Conservation (phyloP, 2,797 vertebrate species). For the Ficedula albicollis region DNA sequence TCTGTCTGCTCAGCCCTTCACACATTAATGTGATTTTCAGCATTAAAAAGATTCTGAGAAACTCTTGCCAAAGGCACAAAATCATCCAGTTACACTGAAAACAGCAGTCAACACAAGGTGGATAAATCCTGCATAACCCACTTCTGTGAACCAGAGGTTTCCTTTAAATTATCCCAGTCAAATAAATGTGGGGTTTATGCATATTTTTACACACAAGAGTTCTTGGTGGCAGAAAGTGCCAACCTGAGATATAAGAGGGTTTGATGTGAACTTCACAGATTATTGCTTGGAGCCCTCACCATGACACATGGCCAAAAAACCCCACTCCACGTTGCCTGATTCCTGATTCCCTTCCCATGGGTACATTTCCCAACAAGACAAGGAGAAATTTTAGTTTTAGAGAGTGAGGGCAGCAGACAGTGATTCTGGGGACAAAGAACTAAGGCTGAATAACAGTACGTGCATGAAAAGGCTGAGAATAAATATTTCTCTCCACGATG, state of each 20-base stretch:
- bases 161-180: not conserved
- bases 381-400: not conserved
- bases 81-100: not conserved
- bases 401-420: not conserved
- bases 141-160: not conserved
- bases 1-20: conserved; percentile 11
- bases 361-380: not conserved
- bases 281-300: not conserved
- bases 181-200: not conserved
- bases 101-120: not conserved
- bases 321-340: not conserved
- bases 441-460: not conserved
- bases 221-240: not conserved
- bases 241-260: not conserved
- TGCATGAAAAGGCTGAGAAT: not conserved
- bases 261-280: not conserved
- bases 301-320: not conserved
- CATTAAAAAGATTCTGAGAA: not conserved
- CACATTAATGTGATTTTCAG: not conserved
- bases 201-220: not conserved
- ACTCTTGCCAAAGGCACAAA: not conserved
- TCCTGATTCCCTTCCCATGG: not conserved
- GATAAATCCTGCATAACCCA: not conserved
- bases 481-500: not conserved
- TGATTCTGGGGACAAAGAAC: not conserved